These are phyloP conservation scores for Panopea generosa DNA, from an alignment of 2,888 invertebrate species.

Conservation along the genomic window DNA sequence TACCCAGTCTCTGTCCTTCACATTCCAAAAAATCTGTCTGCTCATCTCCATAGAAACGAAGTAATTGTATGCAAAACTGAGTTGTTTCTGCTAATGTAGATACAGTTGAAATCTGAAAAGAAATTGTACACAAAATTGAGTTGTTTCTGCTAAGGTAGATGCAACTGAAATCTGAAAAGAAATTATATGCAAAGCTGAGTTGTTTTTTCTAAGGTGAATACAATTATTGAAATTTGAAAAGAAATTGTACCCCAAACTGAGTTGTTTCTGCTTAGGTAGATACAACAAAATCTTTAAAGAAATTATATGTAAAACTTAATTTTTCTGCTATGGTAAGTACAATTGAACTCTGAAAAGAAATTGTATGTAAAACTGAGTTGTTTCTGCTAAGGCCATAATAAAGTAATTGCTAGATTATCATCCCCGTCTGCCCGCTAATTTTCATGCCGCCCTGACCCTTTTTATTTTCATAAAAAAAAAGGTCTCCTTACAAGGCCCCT, in stretches of 20 bases:
- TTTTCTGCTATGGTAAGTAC: no score
- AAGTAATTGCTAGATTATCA: no score
- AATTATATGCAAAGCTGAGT: constrained; percentile 25
- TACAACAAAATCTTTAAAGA: no score
- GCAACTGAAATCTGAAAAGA: constrained; percentile 27
- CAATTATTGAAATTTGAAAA: constrained; percentile 30
- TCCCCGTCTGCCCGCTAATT: no score
- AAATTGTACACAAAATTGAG: constrained; percentile 26
- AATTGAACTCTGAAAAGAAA: no score
- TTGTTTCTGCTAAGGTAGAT: constrained; percentile 28
- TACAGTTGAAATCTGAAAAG: constrained; percentile 27
- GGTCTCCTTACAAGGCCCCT: no score
- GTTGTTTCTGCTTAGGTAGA: no score
- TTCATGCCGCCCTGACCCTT: no score
- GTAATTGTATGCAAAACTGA: constrained; percentile 33
- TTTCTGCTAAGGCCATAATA: constrained; percentile 11
- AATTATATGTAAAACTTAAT: no score
- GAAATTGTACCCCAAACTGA: constrained; percentile 24
- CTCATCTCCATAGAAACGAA: constrained; percentile 26
- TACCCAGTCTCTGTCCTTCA: constrained; percentile 16
- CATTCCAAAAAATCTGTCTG: constrained; percentile 22
- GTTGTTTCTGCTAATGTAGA: constrained; percentile 28
- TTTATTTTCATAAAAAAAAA: no score
- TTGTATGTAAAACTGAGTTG: constrained; percentile 27
- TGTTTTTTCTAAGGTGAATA: constrained; percentile 23